phyloP scores from a whole-genome alignment of 2,888 invertebrate genomes.

The Augiades crinisus region DNA sequence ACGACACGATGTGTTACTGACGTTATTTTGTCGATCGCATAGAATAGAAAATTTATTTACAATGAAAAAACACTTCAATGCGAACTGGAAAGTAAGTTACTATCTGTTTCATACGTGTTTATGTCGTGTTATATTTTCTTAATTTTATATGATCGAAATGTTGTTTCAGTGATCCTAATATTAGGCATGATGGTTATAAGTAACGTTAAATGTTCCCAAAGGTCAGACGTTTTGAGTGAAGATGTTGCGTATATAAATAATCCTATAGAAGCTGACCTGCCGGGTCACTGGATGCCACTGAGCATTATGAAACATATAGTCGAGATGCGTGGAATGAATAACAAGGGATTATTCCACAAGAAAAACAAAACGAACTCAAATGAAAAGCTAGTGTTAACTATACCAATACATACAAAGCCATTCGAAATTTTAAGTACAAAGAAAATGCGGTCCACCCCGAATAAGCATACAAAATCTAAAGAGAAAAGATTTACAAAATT shows the following conservation, averaged over 20 bases:
- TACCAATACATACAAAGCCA: neutral
- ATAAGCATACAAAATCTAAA: neutral
- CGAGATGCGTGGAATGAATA: slow-evolving; percentile 39
- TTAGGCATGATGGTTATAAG: slow-evolving; percentile 35
- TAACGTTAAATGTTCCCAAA: slow-evolving; percentile 30
- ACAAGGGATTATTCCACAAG: neutral
- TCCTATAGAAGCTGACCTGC: slow-evolving; percentile 51
- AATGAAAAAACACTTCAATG: slow-evolving; percentile 6
- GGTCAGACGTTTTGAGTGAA: slow-evolving; percentile 38
- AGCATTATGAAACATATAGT: slow-evolving; percentile 45
- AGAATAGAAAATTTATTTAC: too few relatives aligned
- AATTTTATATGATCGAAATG: neutral
- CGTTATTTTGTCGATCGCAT: too few relatives aligned
- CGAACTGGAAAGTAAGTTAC: slow-evolving; percentile 34
- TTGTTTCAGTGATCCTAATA: slow-evolving; percentile 45
- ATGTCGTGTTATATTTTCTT: too few relatives aligned
- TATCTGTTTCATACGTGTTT: too few relatives aligned
- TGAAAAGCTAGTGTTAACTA: neutral
- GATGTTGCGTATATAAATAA: slow-evolving; percentile 44
- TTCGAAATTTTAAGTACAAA: neutral
- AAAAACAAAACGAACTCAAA: neutral
- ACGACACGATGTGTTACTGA: too few relatives aligned
- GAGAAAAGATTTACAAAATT: neutral
- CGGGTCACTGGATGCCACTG: slow-evolving; percentile 51
- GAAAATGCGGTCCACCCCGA: neutral